A percentile compares a stretch with the other conserved stretches of the same genome.
These are phyloP conservation scores for Halcyon malimbica DNA, from an alignment of 2,113 vertebrate species.

Conservation along the genomic window DNA sequence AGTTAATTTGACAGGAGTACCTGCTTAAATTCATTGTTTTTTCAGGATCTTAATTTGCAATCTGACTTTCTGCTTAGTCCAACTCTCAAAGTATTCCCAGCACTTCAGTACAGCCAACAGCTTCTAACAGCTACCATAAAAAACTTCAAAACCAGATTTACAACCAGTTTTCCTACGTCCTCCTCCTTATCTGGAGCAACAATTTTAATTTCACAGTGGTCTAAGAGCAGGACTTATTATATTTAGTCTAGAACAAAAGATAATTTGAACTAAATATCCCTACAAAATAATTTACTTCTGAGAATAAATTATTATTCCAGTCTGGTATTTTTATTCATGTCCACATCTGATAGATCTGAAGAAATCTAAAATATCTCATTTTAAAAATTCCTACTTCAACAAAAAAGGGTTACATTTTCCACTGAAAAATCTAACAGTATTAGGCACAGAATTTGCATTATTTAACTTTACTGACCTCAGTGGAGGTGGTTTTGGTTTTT, in stretches of 20 bases:
- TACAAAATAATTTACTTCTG: not conserved
- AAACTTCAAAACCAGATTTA: not conserved
- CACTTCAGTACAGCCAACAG: not conserved
- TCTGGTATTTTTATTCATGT: not conserved
- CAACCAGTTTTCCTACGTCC: not conserved
- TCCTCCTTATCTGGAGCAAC: not conserved
- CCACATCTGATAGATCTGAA: not conserved
- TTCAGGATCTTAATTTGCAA: not conserved
- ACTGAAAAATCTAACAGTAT: not conserved
- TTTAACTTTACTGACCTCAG: not conserved
- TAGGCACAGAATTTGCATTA: not conserved
- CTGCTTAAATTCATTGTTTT: not conserved
- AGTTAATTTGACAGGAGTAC: not conserved
- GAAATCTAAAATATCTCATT: not conserved
- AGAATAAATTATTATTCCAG: not conserved
- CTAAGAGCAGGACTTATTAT: not conserved
- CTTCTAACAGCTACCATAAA: not conserved
- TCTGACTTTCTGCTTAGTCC: not conserved
- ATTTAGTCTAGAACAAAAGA: not conserved
- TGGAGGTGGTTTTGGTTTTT: not conserved
- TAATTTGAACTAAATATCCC: not conserved
- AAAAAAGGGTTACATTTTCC: not conserved
- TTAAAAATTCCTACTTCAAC: not conserved
- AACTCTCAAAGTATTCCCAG: not conserved
- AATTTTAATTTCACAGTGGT: not conserved